Base-by-base conservation (phyloP, 2,797 vertebrate genomes). In the Thunnus albacares region DNA sequence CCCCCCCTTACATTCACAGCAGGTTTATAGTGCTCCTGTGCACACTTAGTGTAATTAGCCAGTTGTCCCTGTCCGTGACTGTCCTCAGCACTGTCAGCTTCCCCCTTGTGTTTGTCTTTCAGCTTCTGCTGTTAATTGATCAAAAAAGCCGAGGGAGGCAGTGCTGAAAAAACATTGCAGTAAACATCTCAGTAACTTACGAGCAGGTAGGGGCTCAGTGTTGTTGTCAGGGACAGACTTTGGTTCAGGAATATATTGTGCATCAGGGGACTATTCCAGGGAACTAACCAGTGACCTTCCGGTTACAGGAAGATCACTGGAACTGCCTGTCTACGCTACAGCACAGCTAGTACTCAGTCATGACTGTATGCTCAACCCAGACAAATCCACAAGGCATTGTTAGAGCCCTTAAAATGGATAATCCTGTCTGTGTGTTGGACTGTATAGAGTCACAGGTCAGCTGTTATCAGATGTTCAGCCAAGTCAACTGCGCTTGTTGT, bases 401-500 rank as follows among this genome's bases (percentile, higher is more conserved):
- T 68, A 18, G 47, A 9, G 51, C 4, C 24, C 57, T 72, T 41
- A 33, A 45, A 55, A 81, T 61, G 35, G 72, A 81, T 80, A 72
- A 84, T 85, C 84, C 68, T 64, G 68, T 65, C 64, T 66, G 43
- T 71, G 60, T 67, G 73, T 71, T 69, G 41, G 28, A 20, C 56
- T 67, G 58, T 65, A 58, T 9, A 1, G 58, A 76, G 73, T 73
- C 68, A 33, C 59, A 75, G 80, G 75, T 79, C 82, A 78, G 53
- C 78, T 53, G 55, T 57, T 75, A 87, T 83, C 84, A 71, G 71
- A 81, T 73, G 69, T 53, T 30, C 47, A 81, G 77, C 69, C 3
- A 13, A 58, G 81, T 72, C 45, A 68, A 47, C 57, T 49, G 52
- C 5, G 6, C 61, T 74, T 51, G 28, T 49, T 63, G 71, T 57